phyloP scores from a whole-genome alignment of 2,888 invertebrate genomes.

The Ptycholaimellus sp. region DNA sequence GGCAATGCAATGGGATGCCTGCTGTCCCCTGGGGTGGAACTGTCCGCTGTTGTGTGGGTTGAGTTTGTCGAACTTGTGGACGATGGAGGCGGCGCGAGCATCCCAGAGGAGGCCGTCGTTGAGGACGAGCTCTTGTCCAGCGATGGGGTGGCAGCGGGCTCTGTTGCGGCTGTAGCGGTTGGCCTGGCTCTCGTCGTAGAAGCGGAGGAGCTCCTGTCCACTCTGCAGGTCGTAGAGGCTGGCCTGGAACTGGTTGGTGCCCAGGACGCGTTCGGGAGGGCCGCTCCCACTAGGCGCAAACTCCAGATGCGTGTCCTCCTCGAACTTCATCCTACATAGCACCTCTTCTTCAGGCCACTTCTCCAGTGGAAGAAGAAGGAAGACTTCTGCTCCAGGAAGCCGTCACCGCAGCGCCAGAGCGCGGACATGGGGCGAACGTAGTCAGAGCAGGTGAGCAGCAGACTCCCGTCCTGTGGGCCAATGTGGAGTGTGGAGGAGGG shows the following conservation, averaged over 20 bases:
- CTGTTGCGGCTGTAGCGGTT: conserved; percentile 79
- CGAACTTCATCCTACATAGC: too few species aligned
- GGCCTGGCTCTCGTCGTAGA: conserved; percentile 50
- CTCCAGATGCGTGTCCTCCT: conserved; percentile 7
- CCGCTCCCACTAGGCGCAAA: neutral
- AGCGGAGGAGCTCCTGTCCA: conserved; percentile 44
- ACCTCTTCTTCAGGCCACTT: too few species aligned
- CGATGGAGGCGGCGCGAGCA: conserved; percentile 36
- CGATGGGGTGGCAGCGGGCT: conserved; percentile 75
- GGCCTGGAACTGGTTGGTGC: conserved; percentile 40
- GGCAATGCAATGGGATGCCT: conserved; percentile 28
- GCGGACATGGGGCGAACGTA: conserved; percentile 61
- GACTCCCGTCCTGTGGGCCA: conserved; percentile 39
- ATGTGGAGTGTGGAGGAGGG: neutral
- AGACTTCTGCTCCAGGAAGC: conserved; percentile 41
- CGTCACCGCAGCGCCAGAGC: conserved; percentile 40
- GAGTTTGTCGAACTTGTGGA: conserved; percentile 90
- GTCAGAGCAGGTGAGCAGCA: conserved; percentile 59
- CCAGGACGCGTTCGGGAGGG: conserved; percentile 57
- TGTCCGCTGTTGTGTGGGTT: conserved; percentile 80
- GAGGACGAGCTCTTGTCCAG: conserved; percentile 73
- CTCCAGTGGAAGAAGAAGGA: too few species aligned
- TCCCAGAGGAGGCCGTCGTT: conserved; percentile 91
- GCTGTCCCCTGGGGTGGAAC: conserved; percentile 80
- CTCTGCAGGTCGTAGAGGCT: conserved; percentile 71